Conservation (phyloP, 2,888 invertebrate genomes). For the Cephus runcator region DNA sequence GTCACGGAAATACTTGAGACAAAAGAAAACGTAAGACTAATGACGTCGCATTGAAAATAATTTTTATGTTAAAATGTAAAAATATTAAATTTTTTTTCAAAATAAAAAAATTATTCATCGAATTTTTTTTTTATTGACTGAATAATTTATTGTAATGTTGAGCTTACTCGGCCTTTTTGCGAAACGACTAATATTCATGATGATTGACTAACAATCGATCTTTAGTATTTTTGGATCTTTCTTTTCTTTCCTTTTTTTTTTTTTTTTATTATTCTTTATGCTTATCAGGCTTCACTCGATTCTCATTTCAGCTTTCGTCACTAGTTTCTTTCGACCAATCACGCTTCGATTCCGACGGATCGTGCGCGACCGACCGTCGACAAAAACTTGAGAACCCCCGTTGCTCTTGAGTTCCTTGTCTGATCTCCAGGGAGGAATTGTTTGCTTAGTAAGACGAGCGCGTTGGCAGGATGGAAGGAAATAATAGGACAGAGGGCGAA, state of each 20-base stretch:
- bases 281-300: background rate
- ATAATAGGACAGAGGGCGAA: constrained; percentile 13
- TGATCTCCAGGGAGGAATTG: constrained; percentile 6
- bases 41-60: too few relatives aligned
- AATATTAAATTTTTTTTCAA: too few relatives aligned
- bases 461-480: background rate
- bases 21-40: too few relatives aligned
- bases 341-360: background rate
- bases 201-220: background rate
- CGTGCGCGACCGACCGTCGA: background rate
- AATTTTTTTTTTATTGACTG: too few relatives aligned
- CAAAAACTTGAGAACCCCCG: background rate
- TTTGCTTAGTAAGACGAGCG: constrained; percentile 10
- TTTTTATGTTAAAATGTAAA: too few relatives aligned
- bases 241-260: background rate
- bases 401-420: background rate
- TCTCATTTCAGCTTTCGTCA: background rate
- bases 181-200: background rate
- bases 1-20: too few relatives aligned
- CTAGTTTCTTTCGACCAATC: background rate
- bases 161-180: background rate
- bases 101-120: too few relatives aligned
- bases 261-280: background rate
- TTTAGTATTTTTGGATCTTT: background rate
- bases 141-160: background rate